Base-by-base conservation (phyloP, 2,888 invertebrate species). In the Smittia aterrima region DNA sequence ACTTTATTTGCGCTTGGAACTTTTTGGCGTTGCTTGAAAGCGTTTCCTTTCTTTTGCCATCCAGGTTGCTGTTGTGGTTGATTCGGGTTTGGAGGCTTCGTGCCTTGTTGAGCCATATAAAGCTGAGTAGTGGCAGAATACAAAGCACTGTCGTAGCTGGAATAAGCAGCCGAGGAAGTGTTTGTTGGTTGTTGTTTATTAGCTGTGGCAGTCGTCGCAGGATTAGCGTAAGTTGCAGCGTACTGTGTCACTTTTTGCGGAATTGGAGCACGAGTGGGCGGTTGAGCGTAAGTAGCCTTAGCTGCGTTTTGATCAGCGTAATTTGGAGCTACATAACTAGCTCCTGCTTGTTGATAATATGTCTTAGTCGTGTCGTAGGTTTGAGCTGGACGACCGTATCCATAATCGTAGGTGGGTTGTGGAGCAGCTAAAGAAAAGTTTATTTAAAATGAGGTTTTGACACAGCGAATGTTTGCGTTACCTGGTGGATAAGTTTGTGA, bases 141-240 rank as follows among this genome's bases (percentile, higher is more conserved):
- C 78, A 97, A 88, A 78, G 96, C 96, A 78, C 95, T 92, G 86
- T 96, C 95, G 85, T 96, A 96, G 81, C 94, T 95, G 80, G 92
- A 90, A 85, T 90, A 92, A 78, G 87, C 86, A 79, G 88, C 89
- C 81, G 89, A 87, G 80, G 89, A 88, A 79, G 90, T 84, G 79
- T 86, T 86, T 81, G 85, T 83, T 62, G 25, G n/a, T 18, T 72
- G 72, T 20, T 54, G 70, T 27, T 64, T 64, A 20, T 22, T 16
- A 18, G 72, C 20, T 20, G 72, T 9, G 1, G 22, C 22, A 0
- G 32, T 20, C 2, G 25, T 25, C 16, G 41, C 0, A 16, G 58
- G n/a, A 38, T 25, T 72, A 32, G 64, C 66, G 41, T 74, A 66
- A 7, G 40, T 9, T 11, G 64, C 18, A 1, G 47, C 38, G 41